Evolutionary conservation across 2,113 vertebrate genomes (phyloP).

Genomic region (Anser cygnoides): DNA sequence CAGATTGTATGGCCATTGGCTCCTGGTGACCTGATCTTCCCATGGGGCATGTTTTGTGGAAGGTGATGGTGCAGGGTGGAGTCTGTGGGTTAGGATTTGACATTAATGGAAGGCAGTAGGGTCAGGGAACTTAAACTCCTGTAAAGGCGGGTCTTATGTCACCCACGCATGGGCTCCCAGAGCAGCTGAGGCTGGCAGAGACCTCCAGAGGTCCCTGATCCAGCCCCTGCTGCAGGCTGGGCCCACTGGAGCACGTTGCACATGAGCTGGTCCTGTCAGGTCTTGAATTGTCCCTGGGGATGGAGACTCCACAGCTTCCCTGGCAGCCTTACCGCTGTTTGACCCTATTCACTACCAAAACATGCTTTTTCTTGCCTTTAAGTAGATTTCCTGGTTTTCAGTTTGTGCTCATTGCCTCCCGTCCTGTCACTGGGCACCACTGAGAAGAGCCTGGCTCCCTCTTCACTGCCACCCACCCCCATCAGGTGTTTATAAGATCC

Average conservation of each 20-base stretch:
- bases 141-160: background rate
- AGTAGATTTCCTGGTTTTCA: background rate
- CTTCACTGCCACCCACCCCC: background rate
- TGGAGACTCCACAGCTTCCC: background rate
- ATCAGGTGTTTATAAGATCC: background rate
- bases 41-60: background rate
- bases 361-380: background rate
- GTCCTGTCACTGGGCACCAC: too few species aligned
- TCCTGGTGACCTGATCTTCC: background rate
- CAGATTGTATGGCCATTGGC: background rate
- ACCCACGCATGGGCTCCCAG: rapidly evolving
- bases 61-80: background rate
- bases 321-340: background rate
- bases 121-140: background rate
- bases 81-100: background rate
- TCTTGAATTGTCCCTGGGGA: background rate
- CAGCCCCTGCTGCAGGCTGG: too few species aligned
- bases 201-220: background rate
- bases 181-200: background rate
- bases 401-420: background rate
- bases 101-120: too few species aligned
- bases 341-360: background rate
- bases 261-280: background rate
- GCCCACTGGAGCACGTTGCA: background rate
- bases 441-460: background rate